Base-by-base conservation (phyloP, 2,888 invertebrate species). In the Sipunculus nudus region DNA sequence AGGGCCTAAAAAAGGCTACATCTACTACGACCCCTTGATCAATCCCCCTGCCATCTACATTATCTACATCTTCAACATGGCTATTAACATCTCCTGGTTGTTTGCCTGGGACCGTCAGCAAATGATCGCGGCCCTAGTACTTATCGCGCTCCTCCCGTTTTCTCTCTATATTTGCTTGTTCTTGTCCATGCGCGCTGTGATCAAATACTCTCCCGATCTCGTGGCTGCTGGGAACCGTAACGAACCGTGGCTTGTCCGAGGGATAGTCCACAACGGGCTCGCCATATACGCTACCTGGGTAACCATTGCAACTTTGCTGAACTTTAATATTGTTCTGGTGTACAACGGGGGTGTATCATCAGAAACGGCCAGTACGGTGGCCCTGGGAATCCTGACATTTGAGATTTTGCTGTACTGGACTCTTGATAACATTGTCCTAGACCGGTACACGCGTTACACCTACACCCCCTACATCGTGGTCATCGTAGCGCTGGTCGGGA, bases 221-320 rank as follows among this genome's bases (percentile, higher is more conserved):
- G 13, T 40, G 4, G 6, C 19, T 10, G 25, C 39, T 25, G 21
- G 21, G n/a, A 13, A 25, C 26, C 10, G 53, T 4, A 53, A 43
- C 13, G 77, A 76, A 39, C 65, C 76, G 28, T 78, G 78, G 78
- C 50, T 77, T 26, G 67, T 69, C 6, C 59, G 78, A 32, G 55
- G 71, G 8, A 53, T 78, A 8, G 70, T 76, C 1, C 75, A 76
- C n/a, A 78, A 78, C 54, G 77, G 75, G 1, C 59, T 78, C 8
- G 72, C 69, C 10, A 72, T 78, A 32, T 76, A 77, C 43, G 75
- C 73, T 3, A 70, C 76, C 0, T 78, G 78, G 78, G 63, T 65
- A 6, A 75, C 74, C 4, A 61, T 78, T 5, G 78, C 77, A 2
- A 68, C 76, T 1, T 61, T 75, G 2, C 60, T 78, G 5, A 77